phyloP scores from a whole-genome alignment of 2,113 vertebrate genomes.

The Callocephalon fimbriatum region DNA sequence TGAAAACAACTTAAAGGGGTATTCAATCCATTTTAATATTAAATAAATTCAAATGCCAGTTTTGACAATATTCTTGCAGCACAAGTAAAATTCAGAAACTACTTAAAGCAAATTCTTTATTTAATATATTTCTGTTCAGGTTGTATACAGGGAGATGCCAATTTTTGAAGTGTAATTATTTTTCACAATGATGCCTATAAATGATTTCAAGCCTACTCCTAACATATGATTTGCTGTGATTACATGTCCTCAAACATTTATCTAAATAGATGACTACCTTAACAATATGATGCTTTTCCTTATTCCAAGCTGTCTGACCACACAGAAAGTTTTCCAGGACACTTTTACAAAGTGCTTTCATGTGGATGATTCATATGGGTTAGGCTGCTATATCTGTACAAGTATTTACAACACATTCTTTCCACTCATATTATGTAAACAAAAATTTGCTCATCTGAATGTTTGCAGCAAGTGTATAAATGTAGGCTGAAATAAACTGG shows the following conservation, averaged over 20 bases:
- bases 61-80: background rate
- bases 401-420: background rate
- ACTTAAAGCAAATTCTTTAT: background rate
- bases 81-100: background rate
- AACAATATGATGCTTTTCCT: background rate
- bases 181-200: background rate
- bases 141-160: background rate
- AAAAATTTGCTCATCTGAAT: background rate
- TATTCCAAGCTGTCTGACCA: background rate
- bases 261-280: background rate
- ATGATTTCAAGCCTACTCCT: background rate
- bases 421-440: background rate
- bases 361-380: background rate
- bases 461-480: background rate
- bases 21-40: background rate
- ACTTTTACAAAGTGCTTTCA: fast-evolving
- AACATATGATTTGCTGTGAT: background rate
- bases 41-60: background rate
- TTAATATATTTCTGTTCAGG: background rate
- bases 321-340: background rate
- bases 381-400: background rate
- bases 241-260: background rate
- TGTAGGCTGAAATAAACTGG: background rate
- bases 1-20: background rate
- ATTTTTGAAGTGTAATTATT: background rate